Evolutionary conservation across 2,113 vertebrate species (phyloP).

Genomic region (Lophochroa leadbeateri): DNA sequence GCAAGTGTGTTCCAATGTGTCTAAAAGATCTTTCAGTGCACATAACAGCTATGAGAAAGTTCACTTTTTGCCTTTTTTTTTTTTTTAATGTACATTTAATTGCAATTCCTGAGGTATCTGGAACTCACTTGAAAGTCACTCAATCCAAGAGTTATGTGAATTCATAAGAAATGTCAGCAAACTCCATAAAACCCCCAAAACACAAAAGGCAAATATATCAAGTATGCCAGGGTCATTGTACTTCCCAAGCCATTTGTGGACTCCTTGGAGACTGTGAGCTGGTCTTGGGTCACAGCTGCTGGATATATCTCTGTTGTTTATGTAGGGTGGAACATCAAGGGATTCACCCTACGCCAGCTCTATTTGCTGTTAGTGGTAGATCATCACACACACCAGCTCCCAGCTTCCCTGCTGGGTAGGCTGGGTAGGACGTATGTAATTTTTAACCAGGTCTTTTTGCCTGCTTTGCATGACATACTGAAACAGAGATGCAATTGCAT

Average conservation of each 20-base stretch:
- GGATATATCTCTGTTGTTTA: not conserved
- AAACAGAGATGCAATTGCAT: not conserved
- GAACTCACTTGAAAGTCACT: not conserved
- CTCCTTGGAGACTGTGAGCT: not conserved
- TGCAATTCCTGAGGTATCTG: not conserved
- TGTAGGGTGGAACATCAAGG: not conserved
- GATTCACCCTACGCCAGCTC: not conserved
- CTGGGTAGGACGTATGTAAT: not conserved
- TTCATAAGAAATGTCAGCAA: not conserved
- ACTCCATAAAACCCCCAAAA: not conserved
- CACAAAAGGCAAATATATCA: not conserved
- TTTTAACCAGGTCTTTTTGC: not conserved
- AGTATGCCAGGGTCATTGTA: not conserved
- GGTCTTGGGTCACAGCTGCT: not conserved
- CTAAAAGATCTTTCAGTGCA: not conserved
- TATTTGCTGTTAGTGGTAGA: not conserved
- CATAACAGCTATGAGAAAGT: not conserved
- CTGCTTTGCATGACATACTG: not conserved
- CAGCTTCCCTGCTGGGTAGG: not conserved
- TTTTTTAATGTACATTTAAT: not conserved
- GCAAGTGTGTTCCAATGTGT: rapidly evolving
- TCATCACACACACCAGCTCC: not conserved
- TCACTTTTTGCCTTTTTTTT: not conserved
- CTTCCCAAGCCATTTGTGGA: not conserved
- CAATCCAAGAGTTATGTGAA: not conserved